phyloP scores from a whole-genome alignment of 2,797 vertebrate species.

The Clarias platycephalus region DNA sequence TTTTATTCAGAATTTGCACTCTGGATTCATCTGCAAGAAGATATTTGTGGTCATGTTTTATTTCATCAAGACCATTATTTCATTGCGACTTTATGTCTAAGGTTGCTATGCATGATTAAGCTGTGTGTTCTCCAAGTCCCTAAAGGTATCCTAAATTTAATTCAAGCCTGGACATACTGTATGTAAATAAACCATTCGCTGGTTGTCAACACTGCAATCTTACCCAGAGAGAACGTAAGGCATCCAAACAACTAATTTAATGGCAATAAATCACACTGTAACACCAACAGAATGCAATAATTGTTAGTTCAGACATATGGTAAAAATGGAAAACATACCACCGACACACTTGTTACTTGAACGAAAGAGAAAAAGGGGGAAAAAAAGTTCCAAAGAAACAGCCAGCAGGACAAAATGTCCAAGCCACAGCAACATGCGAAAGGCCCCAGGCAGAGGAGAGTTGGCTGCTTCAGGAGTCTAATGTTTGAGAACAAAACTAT shows the following conservation, averaged over 20 bases:
- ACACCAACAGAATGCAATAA: not conserved
- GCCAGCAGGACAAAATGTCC: conserved; percentile 6
- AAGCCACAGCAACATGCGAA: conserved; percentile 23
- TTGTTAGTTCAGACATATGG: not conserved
- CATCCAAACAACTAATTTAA: not conserved
- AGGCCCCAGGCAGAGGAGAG: conserved; percentile 4
- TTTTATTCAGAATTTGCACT: conserved; percentile 23
- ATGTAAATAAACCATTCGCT: not conserved
- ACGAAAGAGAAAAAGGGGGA: not conserved
- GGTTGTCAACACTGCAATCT: conserved; percentile 7
- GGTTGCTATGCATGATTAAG: conserved; percentile 12
- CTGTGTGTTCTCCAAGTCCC: conserved; percentile 1
- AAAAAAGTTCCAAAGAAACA: not conserved
- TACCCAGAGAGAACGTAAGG: not conserved
- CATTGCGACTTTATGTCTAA: not conserved
- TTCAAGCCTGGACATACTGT: not conserved
- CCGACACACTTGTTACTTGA: conserved; percentile 1
- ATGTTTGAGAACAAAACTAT: conserved; percentile 16
- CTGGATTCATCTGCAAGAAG: conserved; percentile 14
- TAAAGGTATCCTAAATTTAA: not conserved
- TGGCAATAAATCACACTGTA: not conserved
- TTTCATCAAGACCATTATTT: conserved; percentile 4
- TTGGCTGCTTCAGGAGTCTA: conserved; percentile 5
- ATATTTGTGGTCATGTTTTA: not conserved
- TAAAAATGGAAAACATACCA: conserved; percentile 10